Conservation (phyloP, 2,797 vertebrate species). For the Hippocampus kuda region DNA sequence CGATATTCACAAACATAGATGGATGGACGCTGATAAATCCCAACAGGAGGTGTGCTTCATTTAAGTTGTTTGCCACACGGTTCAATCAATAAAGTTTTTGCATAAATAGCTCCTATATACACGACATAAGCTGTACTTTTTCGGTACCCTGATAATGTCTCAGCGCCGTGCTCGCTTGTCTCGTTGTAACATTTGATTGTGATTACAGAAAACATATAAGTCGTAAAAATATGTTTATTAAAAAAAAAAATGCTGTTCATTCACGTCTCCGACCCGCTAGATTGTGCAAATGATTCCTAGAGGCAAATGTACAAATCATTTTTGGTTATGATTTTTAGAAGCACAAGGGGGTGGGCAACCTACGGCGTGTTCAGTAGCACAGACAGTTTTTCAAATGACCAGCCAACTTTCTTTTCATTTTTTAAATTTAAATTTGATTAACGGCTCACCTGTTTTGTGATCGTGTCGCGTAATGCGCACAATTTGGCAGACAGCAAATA, state of each 20-base stretch:
- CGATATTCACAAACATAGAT: not conserved
- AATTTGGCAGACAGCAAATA: too few species aligned
- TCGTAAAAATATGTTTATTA: not conserved
- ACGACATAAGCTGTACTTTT: conserved; percentile 45
- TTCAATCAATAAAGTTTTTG: conserved; percentile 13
- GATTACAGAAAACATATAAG: conserved; percentile 2
- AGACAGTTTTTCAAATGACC: too few species aligned
- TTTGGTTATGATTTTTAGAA: not conserved
- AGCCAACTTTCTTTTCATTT: too few species aligned
- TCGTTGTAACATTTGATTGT: conserved; percentile 22
- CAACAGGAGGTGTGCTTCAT: not conserved
- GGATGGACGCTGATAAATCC: not conserved
- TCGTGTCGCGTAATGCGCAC: too few species aligned
- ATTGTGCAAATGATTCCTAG: conserved; percentile 27
- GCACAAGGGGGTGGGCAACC: not conserved
- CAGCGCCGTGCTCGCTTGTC: conserved; percentile 7
- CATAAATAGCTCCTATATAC: conserved; percentile 61
- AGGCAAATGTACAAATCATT: not conserved
- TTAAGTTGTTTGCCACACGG: conserved; percentile 7
- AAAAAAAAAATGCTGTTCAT: conserved; percentile 2
- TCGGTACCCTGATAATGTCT: conserved; percentile 30
- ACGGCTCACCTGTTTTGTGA: too few species aligned
- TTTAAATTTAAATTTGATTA: too few species aligned
- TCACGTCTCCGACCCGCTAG: conserved; percentile 4
- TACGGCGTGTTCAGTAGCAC: not conserved